These are phyloP conservation scores for Vicugna pacos DNA, from an alignment of 2,113 vertebrate genomes.

Conservation along the genomic window DNA sequence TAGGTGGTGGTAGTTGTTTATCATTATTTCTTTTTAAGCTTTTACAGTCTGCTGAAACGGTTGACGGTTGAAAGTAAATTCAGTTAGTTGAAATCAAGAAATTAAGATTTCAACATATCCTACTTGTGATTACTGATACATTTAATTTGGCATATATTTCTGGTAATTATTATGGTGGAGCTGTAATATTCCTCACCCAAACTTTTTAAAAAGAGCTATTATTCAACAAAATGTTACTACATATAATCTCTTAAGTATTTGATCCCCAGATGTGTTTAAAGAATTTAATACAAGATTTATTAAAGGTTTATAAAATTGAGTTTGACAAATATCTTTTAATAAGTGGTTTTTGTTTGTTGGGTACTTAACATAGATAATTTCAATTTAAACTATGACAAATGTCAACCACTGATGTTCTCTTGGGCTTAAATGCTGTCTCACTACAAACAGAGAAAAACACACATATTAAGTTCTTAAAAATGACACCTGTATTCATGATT, in stretches of 20 bases:
- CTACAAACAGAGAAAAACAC: background rate
- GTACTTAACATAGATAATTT: slow-evolving; percentile 67
- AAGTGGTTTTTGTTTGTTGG: slow-evolving; percentile 65
- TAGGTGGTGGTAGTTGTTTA: background rate
- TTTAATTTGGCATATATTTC: background rate
- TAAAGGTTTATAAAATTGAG: slow-evolving; percentile 83
- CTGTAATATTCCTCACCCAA: background rate
- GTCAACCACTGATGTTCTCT: background rate
- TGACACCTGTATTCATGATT: background rate
- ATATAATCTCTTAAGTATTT: slow-evolving; percentile 69
- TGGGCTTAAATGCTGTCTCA: background rate
- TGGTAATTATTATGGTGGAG: background rate
- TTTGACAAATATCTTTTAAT: slow-evolving; percentile 83
- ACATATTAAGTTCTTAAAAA: background rate
- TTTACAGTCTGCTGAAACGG: background rate
- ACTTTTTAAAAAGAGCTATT: background rate
- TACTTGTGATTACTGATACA: background rate
- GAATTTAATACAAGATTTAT: slow-evolving; percentile 84
- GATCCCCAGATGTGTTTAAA: slow-evolving; percentile 88
- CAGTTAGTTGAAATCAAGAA: background rate
- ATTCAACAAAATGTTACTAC: slow-evolving; percentile 37
- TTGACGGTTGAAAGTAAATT: background rate
- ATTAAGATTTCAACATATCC: background rate
- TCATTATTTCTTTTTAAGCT: background rate
- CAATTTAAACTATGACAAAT: slow-evolving; percentile 65